Evolutionary conservation across 2,113 vertebrate genomes (phyloP).

Genomic region (Heterotilapia buettikoferi): DNA sequence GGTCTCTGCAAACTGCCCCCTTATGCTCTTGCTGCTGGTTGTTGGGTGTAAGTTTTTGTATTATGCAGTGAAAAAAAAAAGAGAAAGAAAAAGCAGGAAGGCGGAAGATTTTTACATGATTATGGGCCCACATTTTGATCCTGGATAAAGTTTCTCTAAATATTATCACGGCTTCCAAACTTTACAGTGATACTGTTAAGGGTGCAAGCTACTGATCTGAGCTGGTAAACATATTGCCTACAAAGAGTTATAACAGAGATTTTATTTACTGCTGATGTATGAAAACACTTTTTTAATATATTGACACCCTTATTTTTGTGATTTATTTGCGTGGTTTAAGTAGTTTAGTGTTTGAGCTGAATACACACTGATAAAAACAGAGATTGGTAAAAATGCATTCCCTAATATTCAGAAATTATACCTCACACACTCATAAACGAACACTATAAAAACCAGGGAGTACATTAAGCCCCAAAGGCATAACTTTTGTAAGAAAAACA

Average conservation of each 20-base stretch:
- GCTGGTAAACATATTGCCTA: background rate
- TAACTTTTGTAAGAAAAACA: background rate
- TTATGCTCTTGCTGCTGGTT: conserved; percentile 11
- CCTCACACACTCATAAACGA: background rate
- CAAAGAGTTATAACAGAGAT: background rate
- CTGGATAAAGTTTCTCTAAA: background rate
- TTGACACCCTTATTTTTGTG: background rate
- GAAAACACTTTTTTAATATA: background rate
- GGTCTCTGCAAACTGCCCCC: conserved; percentile 48
- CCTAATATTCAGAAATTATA: background rate
- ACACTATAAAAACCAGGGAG: background rate
- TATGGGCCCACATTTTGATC: background rate
- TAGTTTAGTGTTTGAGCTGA: background rate
- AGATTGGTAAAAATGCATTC: background rate
- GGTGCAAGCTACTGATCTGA: background rate
- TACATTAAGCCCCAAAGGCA: background rate
- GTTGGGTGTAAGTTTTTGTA: background rate
- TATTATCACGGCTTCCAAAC: background rate
- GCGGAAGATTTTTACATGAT: background rate
- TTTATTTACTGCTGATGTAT: background rate
- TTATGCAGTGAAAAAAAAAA: background rate
- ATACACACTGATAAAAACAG: background rate
- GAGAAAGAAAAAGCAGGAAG: background rate
- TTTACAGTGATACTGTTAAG: background rate
- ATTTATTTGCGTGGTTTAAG: background rate